These are phyloP conservation scores for Conus ventricosus DNA, from an alignment of 1,140 invertebrate species.

Conservation along the genomic window DNA sequence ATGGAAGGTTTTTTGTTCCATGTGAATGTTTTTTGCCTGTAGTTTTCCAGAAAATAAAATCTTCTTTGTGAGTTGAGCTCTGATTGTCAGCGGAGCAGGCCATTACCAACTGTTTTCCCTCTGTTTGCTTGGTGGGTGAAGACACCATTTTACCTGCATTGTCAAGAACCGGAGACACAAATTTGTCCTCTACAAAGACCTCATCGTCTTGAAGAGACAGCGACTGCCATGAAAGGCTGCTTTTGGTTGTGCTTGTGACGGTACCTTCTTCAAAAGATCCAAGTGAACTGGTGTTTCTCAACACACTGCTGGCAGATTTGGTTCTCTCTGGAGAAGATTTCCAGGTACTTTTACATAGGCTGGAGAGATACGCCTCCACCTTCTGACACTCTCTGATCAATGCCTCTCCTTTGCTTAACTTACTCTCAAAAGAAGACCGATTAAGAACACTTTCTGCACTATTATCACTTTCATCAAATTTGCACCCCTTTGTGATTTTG, in stretches of 20 bases:
- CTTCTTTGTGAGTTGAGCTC: neutral
- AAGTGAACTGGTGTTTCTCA: neutral
- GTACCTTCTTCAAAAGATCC: constrained; percentile 3
- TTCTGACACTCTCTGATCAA: constrained; percentile 29
- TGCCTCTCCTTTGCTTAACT: neutral
- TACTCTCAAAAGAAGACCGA: neutral
- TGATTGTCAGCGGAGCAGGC: neutral
- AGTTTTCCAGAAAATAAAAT: neutral
- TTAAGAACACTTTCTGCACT: neutral
- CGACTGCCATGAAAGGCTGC: neutral
- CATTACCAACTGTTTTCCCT: neutral
- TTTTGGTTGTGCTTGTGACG: neutral
- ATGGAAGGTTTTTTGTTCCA: neutral
- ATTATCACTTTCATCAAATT: neutral
- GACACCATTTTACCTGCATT: neutral
- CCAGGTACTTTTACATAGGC: neutral
- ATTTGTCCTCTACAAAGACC: neutral
- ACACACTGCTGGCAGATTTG: neutral
- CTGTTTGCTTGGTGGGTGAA: neutral
- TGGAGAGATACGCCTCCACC: constrained; percentile 1
- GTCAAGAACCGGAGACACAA: neutral
- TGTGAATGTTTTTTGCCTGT: neutral
- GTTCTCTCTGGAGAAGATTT: neutral
- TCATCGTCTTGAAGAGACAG: neutral
- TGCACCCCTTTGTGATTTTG: neutral